A percentile compares a stretch with the other conserved stretches of the same genome.
Conservation (phyloP, 2,888 invertebrate genomes). For the Corbicula japonica region DNA sequence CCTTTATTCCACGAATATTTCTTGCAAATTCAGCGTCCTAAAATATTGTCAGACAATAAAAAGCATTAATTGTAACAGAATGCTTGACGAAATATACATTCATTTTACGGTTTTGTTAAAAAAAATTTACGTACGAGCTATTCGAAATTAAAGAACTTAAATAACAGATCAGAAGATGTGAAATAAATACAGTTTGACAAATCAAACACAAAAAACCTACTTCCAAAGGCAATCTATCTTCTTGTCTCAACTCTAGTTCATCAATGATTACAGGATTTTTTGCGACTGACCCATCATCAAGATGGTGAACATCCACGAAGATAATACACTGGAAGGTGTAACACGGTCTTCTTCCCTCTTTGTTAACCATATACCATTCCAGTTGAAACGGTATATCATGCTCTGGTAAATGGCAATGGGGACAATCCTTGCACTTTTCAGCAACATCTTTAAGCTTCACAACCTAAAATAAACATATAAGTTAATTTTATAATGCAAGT, state of each 20-base stretch:
- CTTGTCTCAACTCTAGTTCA: slow-evolving; percentile 26
- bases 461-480: slow-evolving; percentile 2
- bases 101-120: background rate
- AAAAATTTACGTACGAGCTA: background rate
- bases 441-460: slow-evolving; percentile 2
- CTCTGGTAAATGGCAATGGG: background rate
- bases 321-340: slow-evolving; percentile 30
- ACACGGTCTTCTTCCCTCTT: background rate
- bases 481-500: no score
- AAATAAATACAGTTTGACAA: background rate
- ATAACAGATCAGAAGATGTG: background rate
- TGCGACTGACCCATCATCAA: no score
- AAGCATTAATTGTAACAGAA: background rate
- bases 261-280: slow-evolving; percentile 23
- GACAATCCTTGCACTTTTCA: slow-evolving; percentile 21
- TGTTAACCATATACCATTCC: slow-evolving; percentile 23
- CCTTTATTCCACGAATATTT: slow-evolving; percentile 18
- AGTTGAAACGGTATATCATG: slow-evolving; percentile 14
- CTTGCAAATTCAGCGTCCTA: slow-evolving; percentile 7
- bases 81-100: background rate
- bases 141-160: background rate
- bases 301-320: background rate
- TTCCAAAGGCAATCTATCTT: slow-evolving; percentile 25
- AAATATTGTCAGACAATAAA: background rate
- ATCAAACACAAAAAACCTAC: background rate